Evolutionary conservation across 2,797 vertebrate species (phyloP).

Genomic region (Falco naumanni): DNA sequence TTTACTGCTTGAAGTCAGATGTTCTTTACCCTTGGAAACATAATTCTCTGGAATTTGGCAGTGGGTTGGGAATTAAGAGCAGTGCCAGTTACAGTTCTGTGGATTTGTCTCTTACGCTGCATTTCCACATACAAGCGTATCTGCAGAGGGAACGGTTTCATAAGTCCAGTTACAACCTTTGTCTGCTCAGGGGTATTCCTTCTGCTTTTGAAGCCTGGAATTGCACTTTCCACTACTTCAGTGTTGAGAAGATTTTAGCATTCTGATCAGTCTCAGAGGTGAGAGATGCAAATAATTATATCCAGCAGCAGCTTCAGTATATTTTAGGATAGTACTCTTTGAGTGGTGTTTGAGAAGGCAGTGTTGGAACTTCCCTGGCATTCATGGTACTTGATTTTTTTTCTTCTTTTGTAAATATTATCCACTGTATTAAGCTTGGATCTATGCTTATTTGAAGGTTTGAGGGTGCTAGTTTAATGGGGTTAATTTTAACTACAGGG

Average conservation of each 20-base stretch:
- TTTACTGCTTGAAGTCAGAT: neutral
- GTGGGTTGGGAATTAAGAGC: neutral
- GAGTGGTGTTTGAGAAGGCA: neutral
- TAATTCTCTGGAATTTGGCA: slow-evolving; percentile 51
- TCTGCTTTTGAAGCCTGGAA: neutral
- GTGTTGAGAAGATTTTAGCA: neutral
- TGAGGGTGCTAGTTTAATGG: neutral
- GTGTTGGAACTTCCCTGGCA: neutral
- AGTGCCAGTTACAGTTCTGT: neutral
- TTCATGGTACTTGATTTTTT: neutral
- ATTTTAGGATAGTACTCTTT: neutral
- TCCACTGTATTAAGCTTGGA: neutral
- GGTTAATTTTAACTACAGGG: neutral
- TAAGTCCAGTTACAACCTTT: slow-evolving; percentile 6
- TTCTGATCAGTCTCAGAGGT: neutral
- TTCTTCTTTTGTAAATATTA: neutral
- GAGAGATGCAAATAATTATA: neutral
- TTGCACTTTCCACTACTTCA: neutral
- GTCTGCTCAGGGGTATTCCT: neutral
- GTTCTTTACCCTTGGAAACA: slow-evolving; percentile 30
- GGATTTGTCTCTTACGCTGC: neutral
- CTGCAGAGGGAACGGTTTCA: neutral
- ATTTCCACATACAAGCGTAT: neutral
- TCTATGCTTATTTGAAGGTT: neutral
- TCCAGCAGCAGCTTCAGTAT: neutral